Base-by-base conservation (phyloP, 2,888 invertebrate genomes). In the Amblyteles armatorius region DNA sequence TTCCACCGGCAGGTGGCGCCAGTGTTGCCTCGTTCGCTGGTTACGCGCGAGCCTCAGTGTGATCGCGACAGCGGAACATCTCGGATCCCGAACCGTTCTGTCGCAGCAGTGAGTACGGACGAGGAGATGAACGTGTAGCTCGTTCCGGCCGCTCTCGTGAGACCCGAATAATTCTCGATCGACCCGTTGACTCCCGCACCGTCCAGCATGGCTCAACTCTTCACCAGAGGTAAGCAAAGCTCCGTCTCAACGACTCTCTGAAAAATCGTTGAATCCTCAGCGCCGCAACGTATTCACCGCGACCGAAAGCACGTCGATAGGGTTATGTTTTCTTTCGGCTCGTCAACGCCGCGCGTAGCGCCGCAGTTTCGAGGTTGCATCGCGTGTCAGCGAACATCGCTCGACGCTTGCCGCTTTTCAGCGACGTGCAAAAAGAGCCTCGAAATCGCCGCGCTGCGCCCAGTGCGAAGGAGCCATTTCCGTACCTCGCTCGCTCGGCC, bases 141-240 rank as follows among this genome's bases (percentile, higher is more conserved):
- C 72, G 36, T 29, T 67, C 65, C 65, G 77, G 65, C 55, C 44
- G 67, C 11, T 50, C 36, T 67, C 33, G 22, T 40, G 5, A 63
- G n/a, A 65, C 19, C 55, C n/a, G 22, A 36, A 36, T 19, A 50
- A 52, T 36, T 36, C 19, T 36, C 13, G 50, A 13, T 22, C 40
- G 0, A 36, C 26, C 22, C 19, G 16, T 36, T 44, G 4, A 22
- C 40, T 16, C 9, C 16, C 33, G 33, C 33, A 19, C 22, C 3
- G 63, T 6, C 4, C 40, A 40, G 5, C 26, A 82, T 82, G 82
- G 82, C 82, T 65, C 63, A 22, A 29, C 78, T 78, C 9, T n/a
- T 67, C 1, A 82, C 72, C 65, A 78, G 48, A 77, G 82, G 82
- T 82, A 82, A 72, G 55, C 57, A 19, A 13, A 3, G 2, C 13